Evolutionary conservation across 2,113 vertebrate species (phyloP), one percentile per base, ranked within the genome.

Genomic region (Syrmaticus mikado): DNA sequence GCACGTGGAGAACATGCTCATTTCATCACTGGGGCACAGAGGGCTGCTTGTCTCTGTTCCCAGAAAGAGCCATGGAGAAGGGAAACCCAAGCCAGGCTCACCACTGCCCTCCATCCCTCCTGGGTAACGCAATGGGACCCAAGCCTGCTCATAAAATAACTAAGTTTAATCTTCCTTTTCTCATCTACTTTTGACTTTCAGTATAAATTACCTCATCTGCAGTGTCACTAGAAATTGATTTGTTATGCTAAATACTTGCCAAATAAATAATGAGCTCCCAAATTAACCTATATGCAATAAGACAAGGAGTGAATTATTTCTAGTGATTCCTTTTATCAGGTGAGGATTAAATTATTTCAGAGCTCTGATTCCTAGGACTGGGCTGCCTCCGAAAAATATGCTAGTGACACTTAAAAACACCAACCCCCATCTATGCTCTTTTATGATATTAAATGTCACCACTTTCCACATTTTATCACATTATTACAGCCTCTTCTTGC

Each of bases 231-330:
- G 87, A 96, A 98, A 98, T 98, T 97, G 97, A 97, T 97, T 98
- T 97, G 93, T 96, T 96, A 96, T 96, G 96, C 96, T 97, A 98
- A 97, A 96, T 97, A 97, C 95, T 96, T 97, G 95, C 94, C 98
- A 98, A 97, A 98, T 97, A 98, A 98, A 98, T 98, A 98, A 98
- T 97, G 97, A 98, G 82, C 95, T 97, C 93, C 83, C 58, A 94
- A 97, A 97, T 95, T 93, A 97, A 94, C 92, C 96, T 96, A 94
- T 92, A 89, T 82, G 94, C 93, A 95, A 40, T 91, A 92, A 95
- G 96, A 96, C 92, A 96, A 89, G 95, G 82, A 96, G 90, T 97
- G 95, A 97, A 97, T 98, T 97, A 97, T 98, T 98, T 94, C 92
- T 89, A 67, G 90, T 6, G 65, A 86, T 94, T 93, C 83, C 87